A percentile compares a stretch with the other conserved stretches of the same genome.
Conservation (phyloP, 92 coral and sea anemone genomes). For the Heteractis magnifica region DNA sequence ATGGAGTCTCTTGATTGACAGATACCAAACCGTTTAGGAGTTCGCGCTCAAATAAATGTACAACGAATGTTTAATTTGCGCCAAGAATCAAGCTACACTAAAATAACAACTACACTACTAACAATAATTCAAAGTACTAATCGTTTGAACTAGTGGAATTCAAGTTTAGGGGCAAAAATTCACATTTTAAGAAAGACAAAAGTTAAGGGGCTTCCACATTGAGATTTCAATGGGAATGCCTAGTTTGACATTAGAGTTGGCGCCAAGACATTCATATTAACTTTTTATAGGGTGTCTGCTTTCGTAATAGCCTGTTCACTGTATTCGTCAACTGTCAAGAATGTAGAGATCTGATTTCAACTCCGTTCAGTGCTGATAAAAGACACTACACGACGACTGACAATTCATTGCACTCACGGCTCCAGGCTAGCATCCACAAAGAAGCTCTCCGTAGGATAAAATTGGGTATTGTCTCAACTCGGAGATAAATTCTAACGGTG, state of each 20-base stretch:
- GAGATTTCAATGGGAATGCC: background rate
- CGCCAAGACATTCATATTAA: background rate
- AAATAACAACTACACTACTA: background rate
- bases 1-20: background rate
- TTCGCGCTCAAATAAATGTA: conserved; percentile 9
- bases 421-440: background rate
- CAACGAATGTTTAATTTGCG: background rate
- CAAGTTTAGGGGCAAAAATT: background rate
- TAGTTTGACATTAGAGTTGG: background rate
- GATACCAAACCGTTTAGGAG: background rate
- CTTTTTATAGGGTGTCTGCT: background rate
- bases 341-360: background rate
- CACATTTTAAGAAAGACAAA: background rate
- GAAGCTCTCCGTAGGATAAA: background rate
- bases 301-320: background rate
- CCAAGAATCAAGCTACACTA: background rate
- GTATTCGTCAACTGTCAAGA: background rate
- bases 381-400: background rate
- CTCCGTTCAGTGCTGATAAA: background rate
- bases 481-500: background rate
- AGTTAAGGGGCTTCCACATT: background rate
- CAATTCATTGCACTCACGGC: background rate
- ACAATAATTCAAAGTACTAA: background rate
- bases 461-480: background rate
- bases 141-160: background rate